phyloP scores from a whole-genome alignment of 2,797 vertebrate genomes.

The Menidia menidia region DNA sequence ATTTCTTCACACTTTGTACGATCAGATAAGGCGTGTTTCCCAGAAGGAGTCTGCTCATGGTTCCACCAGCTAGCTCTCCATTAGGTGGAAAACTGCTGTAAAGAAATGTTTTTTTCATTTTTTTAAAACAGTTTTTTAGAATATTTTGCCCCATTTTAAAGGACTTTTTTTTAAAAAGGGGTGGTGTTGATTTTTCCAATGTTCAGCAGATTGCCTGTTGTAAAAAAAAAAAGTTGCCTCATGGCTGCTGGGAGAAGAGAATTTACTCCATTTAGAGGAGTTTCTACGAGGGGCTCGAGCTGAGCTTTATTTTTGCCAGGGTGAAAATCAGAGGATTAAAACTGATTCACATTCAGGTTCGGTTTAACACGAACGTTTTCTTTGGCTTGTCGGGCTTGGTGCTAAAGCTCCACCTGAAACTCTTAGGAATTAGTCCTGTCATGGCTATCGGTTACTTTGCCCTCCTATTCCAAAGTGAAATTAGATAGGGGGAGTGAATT shows the following conservation, averaged over 20 bases:
- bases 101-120: too few relatives aligned
- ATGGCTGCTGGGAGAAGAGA: too few relatives aligned
- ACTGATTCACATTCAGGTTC: constrained; percentile 37
- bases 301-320: constrained; percentile 35
- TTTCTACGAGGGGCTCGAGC: too few relatives aligned
- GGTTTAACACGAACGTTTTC: constrained; percentile 46
- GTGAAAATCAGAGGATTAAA: constrained; percentile 39
- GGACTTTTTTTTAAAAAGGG: too few relatives aligned
- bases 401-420: constrained; percentile 5
- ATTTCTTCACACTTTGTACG: constrained; percentile 21
- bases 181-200: too few relatives aligned
- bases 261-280: too few relatives aligned
- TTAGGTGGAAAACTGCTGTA: too few relatives aligned
- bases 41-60: too few relatives aligned
- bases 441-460: constrained; percentile 31
- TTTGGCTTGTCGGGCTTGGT: constrained; percentile 7
- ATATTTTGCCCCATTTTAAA: background rate
- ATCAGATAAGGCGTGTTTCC: constrained; percentile 9
- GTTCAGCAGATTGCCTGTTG: too few relatives aligned
- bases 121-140: background rate
- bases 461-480: constrained; percentile 36
- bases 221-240: too few relatives aligned
- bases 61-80: too few relatives aligned
- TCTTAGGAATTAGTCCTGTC: constrained; percentile 16
- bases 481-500: constrained; percentile 24